These are phyloP conservation scores for Drosophila pseudoananassae DNA, from an alignment of 1,140 invertebrate genomes.

Conservation along the genomic window DNA sequence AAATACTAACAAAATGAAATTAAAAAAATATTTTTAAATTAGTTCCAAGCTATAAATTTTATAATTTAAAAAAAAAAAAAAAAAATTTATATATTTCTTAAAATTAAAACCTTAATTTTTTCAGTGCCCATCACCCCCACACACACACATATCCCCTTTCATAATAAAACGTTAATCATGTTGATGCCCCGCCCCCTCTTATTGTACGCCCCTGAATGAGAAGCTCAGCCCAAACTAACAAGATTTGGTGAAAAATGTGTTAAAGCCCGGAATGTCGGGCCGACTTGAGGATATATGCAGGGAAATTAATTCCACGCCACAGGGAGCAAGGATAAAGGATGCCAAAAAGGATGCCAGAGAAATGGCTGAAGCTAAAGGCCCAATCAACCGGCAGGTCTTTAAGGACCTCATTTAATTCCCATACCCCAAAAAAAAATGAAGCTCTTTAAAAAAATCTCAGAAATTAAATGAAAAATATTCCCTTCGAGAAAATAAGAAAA, in stretches of 20 bases:
- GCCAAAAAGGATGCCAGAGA: conserved; percentile 1
- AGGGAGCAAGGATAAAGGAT: not conserved
- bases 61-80: no score
- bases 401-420: not conserved
- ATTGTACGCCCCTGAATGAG: no score
- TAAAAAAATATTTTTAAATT: no score
- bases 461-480: not conserved
- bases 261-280: conserved; percentile 45
- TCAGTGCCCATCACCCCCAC: not conserved
- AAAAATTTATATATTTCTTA: not conserved
- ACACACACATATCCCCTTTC: conserved; percentile 16
- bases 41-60: no score
- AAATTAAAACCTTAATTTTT: not conserved
- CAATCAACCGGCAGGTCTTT: conserved; percentile 5
- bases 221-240: conserved; percentile 31
- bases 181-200: conserved; percentile 48
- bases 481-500: not conserved
- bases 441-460: not conserved
- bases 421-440: not conserved
- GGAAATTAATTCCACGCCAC: conserved; percentile 47
- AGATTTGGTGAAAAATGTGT: conserved; percentile 49
- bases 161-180: conserved; percentile 73
- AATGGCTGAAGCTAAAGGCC: not conserved
- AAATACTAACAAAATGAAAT: not conserved
- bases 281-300: conserved; percentile 62